Conservation (phyloP, 2,113 vertebrate genomes). For the Eulemur rufifrons region DNA sequence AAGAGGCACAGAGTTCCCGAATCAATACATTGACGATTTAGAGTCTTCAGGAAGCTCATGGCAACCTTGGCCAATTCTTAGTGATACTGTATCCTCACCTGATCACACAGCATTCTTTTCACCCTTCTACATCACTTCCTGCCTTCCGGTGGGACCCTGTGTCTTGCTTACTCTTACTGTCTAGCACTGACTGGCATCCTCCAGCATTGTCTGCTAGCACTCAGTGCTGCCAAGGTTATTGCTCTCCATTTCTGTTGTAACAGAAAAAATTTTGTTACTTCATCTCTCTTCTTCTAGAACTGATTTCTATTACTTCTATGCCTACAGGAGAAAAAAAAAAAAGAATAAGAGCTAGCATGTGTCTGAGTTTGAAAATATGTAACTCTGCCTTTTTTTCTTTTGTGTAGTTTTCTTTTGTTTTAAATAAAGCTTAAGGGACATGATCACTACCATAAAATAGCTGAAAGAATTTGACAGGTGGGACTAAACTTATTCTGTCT, state of each 20-base stretch:
- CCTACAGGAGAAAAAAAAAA: not conserved
- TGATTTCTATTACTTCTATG: not conserved
- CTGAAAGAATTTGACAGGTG: not conserved
- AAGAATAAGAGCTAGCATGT: not conserved
- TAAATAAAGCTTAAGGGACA: not conserved
- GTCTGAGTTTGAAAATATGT: not conserved
- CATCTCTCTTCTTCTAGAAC: not conserved
- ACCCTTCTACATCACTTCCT: not conserved
- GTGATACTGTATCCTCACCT: not conserved
- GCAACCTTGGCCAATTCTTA: not conserved
- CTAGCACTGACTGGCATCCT: not conserved
- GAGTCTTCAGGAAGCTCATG: not conserved
- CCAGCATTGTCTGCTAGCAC: not conserved
- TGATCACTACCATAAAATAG: not conserved
- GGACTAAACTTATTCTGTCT: not conserved
- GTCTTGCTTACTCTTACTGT: not conserved
- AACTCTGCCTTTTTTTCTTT: not conserved
- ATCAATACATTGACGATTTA: not conserved
- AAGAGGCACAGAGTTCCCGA: not conserved
- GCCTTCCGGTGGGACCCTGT: too few species aligned
- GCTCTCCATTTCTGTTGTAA: not conserved
- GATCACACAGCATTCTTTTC: not conserved
- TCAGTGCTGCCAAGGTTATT: not conserved
- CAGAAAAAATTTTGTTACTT: not conserved
- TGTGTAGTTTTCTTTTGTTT: not conserved